These are phyloP conservation scores for Taenaris catops DNA, from an alignment of 2,888 invertebrate species.

Conservation along the genomic window DNA sequence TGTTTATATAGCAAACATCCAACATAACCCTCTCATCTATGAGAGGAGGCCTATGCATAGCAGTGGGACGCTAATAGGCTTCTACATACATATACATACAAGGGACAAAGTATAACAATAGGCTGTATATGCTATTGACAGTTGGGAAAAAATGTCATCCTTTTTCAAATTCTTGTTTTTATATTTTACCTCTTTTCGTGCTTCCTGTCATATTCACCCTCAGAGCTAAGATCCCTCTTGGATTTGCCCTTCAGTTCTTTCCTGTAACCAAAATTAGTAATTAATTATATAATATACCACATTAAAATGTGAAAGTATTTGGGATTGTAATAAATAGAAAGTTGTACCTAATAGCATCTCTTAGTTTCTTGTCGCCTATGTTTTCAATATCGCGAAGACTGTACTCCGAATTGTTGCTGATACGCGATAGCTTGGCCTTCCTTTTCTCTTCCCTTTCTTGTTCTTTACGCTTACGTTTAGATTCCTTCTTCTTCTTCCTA, in stretches of 20 bases:
- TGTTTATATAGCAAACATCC: too few species aligned
- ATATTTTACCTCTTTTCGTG: conserved; percentile 67
- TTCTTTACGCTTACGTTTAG: conserved; percentile 85
- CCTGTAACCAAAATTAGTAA: too few species aligned
- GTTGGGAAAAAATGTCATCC: too few species aligned
- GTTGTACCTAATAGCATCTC: conserved; percentile 83
- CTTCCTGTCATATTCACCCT: conserved; percentile 73
- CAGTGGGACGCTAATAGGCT: too few species aligned
- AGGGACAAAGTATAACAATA: too few species aligned
- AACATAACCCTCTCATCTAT: too few species aligned
- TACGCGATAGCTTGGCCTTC: conserved; percentile 82
- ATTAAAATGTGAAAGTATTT: too few species aligned
- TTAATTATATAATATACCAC: too few species aligned
- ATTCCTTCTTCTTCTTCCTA: conserved; percentile 85
- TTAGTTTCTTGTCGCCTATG: conserved; percentile 81
- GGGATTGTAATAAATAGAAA: background rate
- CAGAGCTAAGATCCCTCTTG: conserved; percentile 70
- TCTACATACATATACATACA: too few species aligned
- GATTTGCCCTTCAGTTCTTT: conserved; percentile 71
- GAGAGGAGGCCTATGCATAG: too few species aligned
- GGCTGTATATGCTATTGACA: too few species aligned
- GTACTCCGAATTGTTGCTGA: conserved; percentile 75
- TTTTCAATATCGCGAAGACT: conserved; percentile 83
- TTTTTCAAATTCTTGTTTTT: background rate
- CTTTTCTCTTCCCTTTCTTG: conserved; percentile 85